Conservation (phyloP, 2,888 invertebrate genomes). For the Drosophila rellima region DNA sequence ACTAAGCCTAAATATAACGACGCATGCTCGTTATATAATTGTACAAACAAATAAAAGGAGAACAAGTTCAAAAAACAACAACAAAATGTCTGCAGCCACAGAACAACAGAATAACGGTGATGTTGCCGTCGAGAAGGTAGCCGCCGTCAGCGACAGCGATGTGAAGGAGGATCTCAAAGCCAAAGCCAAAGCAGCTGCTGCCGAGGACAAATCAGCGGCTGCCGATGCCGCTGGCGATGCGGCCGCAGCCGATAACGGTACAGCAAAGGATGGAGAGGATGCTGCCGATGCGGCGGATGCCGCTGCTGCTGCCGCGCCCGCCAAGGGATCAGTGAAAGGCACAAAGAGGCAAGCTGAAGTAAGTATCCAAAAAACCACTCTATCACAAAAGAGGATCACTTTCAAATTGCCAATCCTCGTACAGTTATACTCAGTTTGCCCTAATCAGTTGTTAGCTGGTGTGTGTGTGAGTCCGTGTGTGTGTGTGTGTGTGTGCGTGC, state of each 20-base stretch:
- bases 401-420: conserved; percentile 16
- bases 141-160: conserved; percentile 85
- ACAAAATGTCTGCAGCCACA: conserved; percentile 90
- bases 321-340: conserved; percentile 91
- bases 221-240: conserved; percentile 81
- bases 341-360: conserved; percentile 93
- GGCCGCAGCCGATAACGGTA: conserved; percentile 83
- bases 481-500: conserved; percentile 11
- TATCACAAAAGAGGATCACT: conserved; percentile 12
- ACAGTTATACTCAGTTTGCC: conserved; percentile 46
- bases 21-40: conserved; percentile 76
- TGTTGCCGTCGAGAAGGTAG: conserved; percentile 91
- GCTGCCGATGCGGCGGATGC: conserved; percentile 70
- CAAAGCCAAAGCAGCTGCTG: conserved; percentile 74
- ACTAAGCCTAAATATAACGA: conserved; percentile 64
- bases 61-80: conserved; percentile 52
- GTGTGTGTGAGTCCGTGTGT: conserved; percentile 5
- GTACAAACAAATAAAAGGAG: conserved; percentile 55
- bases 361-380: conserved; percentile 85
- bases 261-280: conserved; percentile 77
- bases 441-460: conserved; percentile 37
- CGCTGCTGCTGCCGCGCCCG: conserved; percentile 83
- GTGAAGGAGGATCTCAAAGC: conserved; percentile 86
- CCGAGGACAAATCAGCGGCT: conserved; percentile 65
- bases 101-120: conserved; percentile 89